A percentile compares a stretch with the other conserved stretches of the same genome.
Conservation (phyloP, 2,888 invertebrate genomes). For the Julus scanicus region DNA sequence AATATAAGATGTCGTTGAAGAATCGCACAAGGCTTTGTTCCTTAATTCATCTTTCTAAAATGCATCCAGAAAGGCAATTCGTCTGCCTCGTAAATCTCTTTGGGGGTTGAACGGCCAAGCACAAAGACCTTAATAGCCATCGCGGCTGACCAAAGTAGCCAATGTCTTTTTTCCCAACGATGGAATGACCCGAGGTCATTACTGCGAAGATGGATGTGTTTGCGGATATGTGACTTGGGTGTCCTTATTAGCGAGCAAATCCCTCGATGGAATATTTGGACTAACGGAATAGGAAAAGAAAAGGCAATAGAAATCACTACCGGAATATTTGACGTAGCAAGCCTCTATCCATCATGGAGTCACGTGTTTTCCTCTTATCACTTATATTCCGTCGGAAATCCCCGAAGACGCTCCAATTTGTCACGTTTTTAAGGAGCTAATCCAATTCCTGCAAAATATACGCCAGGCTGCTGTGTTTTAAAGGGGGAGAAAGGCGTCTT, state of each 20-base stretch:
- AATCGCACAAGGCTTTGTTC: background rate
- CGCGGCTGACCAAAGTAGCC: conserved; percentile 18
- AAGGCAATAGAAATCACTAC: conserved; percentile 26
- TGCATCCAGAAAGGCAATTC: background rate
- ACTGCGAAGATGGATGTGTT: conserved; percentile 32
- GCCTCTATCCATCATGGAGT: conserved; percentile 1
- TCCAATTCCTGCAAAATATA: conserved; percentile 14
- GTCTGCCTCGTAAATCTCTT: background rate
- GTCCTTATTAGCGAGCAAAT: conserved; percentile 14
- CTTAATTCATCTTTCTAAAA: background rate
- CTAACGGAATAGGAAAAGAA: conserved; percentile 3
- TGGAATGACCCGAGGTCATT: background rate
- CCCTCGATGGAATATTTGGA: conserved; percentile 30
- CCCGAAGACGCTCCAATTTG: conserved; percentile 27
- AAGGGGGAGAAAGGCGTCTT: background rate
- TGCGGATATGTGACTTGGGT: conserved; percentile 1
- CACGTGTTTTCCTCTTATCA: conserved; percentile 5
- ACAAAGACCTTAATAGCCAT: background rate
- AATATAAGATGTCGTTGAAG: background rate
- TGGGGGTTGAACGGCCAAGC: background rate
- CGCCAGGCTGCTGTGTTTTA: conserved; percentile 34
- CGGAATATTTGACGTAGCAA: background rate
- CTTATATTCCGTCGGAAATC: conserved; percentile 39
- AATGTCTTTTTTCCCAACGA: background rate
- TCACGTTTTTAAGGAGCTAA: conserved; percentile 42